A percentile compares a stretch with the other conserved stretches of the same genome.
phyloP scores from a whole-genome alignment of 2,797 vertebrate species.

The Hozukius guyotensis region DNA sequence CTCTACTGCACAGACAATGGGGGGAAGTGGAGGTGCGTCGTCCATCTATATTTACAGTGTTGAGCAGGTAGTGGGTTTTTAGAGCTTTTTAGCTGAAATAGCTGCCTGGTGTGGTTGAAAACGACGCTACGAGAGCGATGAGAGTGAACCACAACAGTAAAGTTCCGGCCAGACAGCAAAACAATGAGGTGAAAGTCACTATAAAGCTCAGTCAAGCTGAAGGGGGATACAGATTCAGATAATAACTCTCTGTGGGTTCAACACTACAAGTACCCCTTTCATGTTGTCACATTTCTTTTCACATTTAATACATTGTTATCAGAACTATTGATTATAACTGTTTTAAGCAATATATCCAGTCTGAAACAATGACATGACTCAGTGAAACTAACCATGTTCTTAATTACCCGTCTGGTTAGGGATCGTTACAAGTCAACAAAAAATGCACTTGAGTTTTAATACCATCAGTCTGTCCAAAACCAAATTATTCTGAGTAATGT shows the following conservation, averaged over 20 bases:
- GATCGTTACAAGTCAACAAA: constrained; percentile 24
- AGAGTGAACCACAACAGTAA: not conserved
- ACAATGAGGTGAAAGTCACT: not conserved
- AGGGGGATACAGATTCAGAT: not conserved
- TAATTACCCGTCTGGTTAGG: not conserved
- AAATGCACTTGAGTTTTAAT: constrained; percentile 10
- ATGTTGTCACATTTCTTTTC: not conserved
- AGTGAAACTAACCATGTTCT: constrained; percentile 5
- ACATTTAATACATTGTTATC: not conserved
- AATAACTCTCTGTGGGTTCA: not conserved
- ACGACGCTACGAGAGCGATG: not conserved
- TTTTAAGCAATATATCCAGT: not conserved
- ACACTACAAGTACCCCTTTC: not conserved
- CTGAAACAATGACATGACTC: constrained; percentile 19
- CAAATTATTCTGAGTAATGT: constrained; percentile 42
- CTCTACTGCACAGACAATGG: too few species aligned
- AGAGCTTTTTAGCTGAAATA: not conserved
- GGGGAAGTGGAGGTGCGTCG: too few species aligned
- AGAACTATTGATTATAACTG: not conserved
- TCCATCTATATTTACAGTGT: too few species aligned
- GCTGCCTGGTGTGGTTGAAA: not conserved
- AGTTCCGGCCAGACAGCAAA: not conserved
- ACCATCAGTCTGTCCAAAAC: constrained; percentile 42
- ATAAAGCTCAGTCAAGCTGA: not conserved
- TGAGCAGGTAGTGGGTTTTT: not conserved